phyloP scores from a whole-genome alignment of 2,888 invertebrate species.

The Listrodromus nycthemerus region DNA sequence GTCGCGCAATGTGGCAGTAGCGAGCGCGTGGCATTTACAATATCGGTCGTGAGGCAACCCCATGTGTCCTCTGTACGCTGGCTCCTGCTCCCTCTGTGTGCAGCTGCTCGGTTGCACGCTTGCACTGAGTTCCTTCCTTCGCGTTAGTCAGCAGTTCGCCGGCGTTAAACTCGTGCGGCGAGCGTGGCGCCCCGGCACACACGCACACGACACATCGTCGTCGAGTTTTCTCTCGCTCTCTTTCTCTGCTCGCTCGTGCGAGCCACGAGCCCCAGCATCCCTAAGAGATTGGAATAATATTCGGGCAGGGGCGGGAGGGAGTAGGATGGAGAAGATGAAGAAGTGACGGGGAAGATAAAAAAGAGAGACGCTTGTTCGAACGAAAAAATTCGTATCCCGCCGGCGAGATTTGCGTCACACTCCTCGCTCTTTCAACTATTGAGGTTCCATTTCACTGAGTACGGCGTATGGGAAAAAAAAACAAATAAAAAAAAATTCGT shows the following conservation, averaged over 20 bases:
- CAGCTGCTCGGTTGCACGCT: conserved; percentile 79
- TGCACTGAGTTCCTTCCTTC: conserved; percentile 52
- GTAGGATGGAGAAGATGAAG: not conserved
- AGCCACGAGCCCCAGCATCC: conserved; percentile 33
- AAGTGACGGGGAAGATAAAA: conserved; percentile 14
- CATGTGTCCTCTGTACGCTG: conserved; percentile 58
- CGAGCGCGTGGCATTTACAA: conserved; percentile 76
- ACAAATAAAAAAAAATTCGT: conserved; percentile 35
- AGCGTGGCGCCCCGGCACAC: not conserved
- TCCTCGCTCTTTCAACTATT: conserved; percentile 29
- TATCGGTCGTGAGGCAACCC: conserved; percentile 70
- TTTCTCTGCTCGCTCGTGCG: conserved; percentile 22
- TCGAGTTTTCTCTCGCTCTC: not conserved
- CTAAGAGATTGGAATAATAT: conserved; percentile 46
- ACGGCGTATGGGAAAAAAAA: conserved; percentile 2
- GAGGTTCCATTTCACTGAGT: conserved; percentile 6
- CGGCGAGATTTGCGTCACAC: conserved; percentile 31
- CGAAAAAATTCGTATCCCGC: conserved; percentile 28
- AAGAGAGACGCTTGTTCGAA: conserved; percentile 9
- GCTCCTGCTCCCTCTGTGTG: conserved; percentile 59
- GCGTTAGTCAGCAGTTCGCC: conserved; percentile 75
- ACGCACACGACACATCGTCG: conserved; percentile 6
- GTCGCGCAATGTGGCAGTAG: conserved; percentile 31
- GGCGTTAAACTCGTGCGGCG: conserved; percentile 48
- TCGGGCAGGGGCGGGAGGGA: too few species aligned